Base-by-base conservation (phyloP, 1,140 invertebrate genomes). In the Drosophila pandora region DNA sequence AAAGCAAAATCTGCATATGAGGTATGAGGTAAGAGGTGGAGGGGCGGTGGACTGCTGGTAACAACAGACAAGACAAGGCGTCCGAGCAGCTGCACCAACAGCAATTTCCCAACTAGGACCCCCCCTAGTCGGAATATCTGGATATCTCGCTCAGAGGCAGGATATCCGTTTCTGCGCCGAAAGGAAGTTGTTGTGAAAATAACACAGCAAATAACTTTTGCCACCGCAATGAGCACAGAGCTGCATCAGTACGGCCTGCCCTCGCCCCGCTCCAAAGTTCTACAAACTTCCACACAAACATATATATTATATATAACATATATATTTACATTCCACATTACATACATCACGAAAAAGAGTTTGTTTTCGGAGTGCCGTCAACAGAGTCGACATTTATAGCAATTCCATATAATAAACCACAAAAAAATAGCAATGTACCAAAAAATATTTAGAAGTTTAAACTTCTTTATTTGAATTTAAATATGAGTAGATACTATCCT, bases 201-300 rank as follows among this genome's bases (percentile, higher is more conserved):
- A 88, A 88, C 83, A 88, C 83, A 88, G 83, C 83, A 88, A 88
- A 88, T 88, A 88, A 88, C 83, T 88, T 88, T 77, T 79, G 79
- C 83, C 78, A 88, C 83, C 83, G 83, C 83, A 88, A 79, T 88
- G 67, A 82, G 83, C 65, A 87, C 69, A 47, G 65, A 37, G 48
- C 13, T 57, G 54, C 45, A 13, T 45, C 59, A 52, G 59, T 43
- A 48, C 55, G 48, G 55, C 37, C 28, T 48, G 8, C 25, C 45
- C 30, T 23, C 39, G n/a, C 41, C 41, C 41, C 12, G 4, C 21
- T 17, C 9, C 41, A 62, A 64, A 64, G 45, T 28, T 25, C 43
- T 37, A 30, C 12, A 4, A 39, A 9, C 17, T 49, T 49, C 48
- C 30, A 61, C 52, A 72, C 47, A 61, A 39, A 65, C 28, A 68